phyloP scores from a whole-genome alignment of 2,888 invertebrate species.

The Tiliacea citrago region DNA sequence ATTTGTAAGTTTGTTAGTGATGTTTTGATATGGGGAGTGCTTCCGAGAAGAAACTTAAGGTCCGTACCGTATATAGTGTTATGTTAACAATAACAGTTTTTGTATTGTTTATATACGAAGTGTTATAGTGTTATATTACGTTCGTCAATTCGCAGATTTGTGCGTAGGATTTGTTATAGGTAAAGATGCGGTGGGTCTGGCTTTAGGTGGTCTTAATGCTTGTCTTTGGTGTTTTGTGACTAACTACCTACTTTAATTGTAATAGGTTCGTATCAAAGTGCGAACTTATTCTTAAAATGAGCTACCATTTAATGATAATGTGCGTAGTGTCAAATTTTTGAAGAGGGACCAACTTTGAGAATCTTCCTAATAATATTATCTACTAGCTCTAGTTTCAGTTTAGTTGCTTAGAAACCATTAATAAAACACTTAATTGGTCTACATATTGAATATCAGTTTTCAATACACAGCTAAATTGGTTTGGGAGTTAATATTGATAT shows the following conservation, averaged over 20 bases:
- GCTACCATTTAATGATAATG: background rate
- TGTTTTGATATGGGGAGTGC: constrained; percentile 78
- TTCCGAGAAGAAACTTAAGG: constrained; percentile 82
- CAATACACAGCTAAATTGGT: background rate
- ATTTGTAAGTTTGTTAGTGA: constrained; percentile 56
- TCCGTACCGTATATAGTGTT: constrained; percentile 76
- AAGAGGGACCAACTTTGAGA: background rate
- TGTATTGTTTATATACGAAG: constrained; percentile 78
- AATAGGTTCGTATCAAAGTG: constrained; percentile 4
- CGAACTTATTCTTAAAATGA: background rate
- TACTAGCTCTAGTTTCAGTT: background rate
- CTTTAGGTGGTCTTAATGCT: constrained; percentile 71
- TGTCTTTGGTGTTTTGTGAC: constrained; percentile 59
- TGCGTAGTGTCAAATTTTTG: background rate
- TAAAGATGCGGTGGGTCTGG: constrained; percentile 73
- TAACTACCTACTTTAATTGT: constrained; percentile 29
- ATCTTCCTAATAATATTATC: background rate
- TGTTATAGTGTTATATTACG: constrained; percentile 80
- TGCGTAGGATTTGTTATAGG: constrained; percentile 81
- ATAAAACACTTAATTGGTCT: background rate
- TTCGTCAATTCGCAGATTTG: constrained; percentile 84
- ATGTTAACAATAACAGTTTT: constrained; percentile 82
- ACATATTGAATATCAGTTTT: background rate
- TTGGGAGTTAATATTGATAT: background rate
- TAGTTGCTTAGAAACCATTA: background rate